phyloP scores from a whole-genome alignment of 1,140 invertebrate species.

The Panagrolaimus sp. region DNA sequence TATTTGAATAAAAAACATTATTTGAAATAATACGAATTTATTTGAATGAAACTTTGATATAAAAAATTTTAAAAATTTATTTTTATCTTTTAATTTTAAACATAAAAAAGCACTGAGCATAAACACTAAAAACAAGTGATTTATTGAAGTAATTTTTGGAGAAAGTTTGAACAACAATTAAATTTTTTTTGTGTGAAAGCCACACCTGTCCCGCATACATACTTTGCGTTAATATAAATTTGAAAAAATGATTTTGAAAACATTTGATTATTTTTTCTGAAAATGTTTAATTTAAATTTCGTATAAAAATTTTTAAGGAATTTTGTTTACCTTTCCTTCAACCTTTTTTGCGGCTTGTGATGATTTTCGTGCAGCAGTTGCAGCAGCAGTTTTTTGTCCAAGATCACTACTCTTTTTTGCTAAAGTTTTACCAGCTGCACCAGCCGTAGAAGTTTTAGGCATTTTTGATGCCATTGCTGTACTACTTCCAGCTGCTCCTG shows the following conservation, averaged over 20 bases:
- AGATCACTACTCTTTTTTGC: constrained; percentile 16
- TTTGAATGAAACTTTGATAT: too few relatives aligned
- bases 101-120: not conserved
- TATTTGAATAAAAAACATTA: too few relatives aligned
- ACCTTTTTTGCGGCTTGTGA: constrained; percentile 26
- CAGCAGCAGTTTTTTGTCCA: constrained; percentile 7
- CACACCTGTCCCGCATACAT: too few relatives aligned
- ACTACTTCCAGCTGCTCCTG: not conserved
- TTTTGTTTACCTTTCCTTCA: not conserved
- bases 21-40: too few relatives aligned
- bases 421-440: constrained; percentile 12
- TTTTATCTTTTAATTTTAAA: not conserved
- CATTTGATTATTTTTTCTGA: not conserved
- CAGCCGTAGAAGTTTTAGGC: not conserved
- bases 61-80: too few relatives aligned
- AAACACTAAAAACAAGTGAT: not conserved
- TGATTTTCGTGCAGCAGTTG: constrained; percentile 15
- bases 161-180: not conserved
- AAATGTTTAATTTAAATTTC: not conserved
- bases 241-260: not conserved
- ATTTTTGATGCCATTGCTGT: not conserved
- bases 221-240: not conserved
- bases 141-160: constrained; percentile 3
- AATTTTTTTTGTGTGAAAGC: not conserved
- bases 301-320: not conserved